Percentiles rank a stretch among this genome's conserved stretches.
phyloP scores from a whole-genome alignment of 2,113 vertebrate genomes.

The Corydoras sp. region DNA sequence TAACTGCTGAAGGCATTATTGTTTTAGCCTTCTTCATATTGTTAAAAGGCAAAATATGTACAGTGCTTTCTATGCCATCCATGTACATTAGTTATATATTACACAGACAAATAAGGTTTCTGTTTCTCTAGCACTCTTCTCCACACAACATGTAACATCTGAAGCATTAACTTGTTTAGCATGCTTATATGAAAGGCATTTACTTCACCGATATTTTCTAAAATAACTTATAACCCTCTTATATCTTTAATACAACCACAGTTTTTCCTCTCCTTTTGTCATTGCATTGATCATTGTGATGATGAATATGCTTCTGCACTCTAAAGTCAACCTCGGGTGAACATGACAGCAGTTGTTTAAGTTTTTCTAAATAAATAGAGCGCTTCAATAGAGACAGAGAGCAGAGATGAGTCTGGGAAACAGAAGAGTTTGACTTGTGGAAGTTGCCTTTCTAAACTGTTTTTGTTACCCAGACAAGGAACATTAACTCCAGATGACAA shows the following conservation, averaged over 20 bases:
- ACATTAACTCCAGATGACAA: constrained; percentile 78
- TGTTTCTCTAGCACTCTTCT: not conserved
- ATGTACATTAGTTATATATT: not conserved
- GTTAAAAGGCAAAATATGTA: constrained; percentile 1
- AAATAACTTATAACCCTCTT: constrained; percentile 60
- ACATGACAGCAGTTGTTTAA: constrained; percentile 75
- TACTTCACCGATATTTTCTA: constrained; percentile 56
- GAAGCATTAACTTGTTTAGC: constrained; percentile 42
- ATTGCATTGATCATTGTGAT: constrained; percentile 67
- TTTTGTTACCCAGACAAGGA: constrained; percentile 74
- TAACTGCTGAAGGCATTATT: not conserved
- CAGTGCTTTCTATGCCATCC: not conserved
- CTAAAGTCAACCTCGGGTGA: constrained; percentile 62
- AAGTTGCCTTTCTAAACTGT: constrained; percentile 78
- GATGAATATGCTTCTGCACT: constrained; percentile 66
- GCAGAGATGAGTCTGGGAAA: constrained; percentile 70
- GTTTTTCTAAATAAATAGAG: constrained; percentile 74
- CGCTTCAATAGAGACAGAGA: constrained; percentile 74
- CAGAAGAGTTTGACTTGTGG: constrained; percentile 72
- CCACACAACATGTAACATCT: constrained; percentile 10
- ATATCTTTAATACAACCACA: constrained; percentile 53
- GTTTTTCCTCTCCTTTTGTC: constrained; percentile 46
- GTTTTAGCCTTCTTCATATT: not conserved
- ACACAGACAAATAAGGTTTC: constrained; percentile 15
- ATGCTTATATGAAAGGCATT: constrained; percentile 60